phyloP scores from a whole-genome alignment of 2,888 invertebrate species.

The Galerucella calmariensis region DNA sequence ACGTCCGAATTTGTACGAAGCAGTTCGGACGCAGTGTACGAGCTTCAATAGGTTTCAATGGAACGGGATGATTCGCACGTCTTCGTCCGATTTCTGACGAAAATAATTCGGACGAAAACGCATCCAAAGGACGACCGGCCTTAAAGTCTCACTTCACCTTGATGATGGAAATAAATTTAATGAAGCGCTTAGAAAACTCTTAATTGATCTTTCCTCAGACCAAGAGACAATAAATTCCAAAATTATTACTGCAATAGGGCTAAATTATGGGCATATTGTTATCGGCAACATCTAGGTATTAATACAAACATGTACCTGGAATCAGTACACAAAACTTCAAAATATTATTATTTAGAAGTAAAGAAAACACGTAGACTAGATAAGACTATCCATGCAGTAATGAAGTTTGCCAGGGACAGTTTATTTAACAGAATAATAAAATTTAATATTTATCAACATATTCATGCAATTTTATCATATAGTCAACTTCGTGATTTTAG shows the following conservation, averaged over 20 bases:
- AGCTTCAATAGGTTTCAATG: too few species aligned
- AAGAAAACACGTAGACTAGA: background rate
- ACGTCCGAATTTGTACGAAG: too few species aligned
- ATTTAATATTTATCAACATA: background rate
- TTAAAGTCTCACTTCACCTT: background rate
- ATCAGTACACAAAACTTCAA: background rate
- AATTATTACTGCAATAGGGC: background rate
- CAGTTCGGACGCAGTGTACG: too few species aligned
- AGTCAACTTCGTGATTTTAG: too few species aligned
- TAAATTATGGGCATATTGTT: background rate
- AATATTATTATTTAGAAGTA: background rate
- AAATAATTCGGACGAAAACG: too few species aligned
- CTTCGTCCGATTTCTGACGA: too few species aligned
- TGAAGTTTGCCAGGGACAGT: background rate
- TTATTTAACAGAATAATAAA: background rate
- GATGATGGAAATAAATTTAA: background rate
- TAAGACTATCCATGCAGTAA: background rate
- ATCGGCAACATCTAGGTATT: background rate
- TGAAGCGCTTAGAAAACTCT: background rate
- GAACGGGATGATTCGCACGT: too few species aligned
- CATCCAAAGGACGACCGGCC: too few species aligned
- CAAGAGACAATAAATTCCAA: background rate
- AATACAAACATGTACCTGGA: constrained; percentile 1
- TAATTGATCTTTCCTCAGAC: background rate
- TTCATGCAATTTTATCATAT: background rate